Conservation (phyloP, 2,888 invertebrate species). For the Callinectes sapidus region DNA sequence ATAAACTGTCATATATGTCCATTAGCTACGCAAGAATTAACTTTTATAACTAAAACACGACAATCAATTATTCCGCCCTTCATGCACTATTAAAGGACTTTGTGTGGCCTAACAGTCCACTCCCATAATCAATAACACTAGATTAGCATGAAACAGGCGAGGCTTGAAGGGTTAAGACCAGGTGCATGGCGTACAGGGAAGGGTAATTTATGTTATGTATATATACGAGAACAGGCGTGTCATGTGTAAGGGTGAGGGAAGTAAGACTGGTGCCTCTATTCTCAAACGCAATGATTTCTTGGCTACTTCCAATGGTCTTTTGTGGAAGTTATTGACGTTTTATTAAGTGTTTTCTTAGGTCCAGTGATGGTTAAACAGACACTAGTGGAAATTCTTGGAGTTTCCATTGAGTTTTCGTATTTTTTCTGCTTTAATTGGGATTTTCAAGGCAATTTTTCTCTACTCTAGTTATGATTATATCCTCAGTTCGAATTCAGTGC, state of each 20-base stretch:
- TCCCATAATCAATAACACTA: background rate
- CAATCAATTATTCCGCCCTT: background rate
- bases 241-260: background rate
- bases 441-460: too few relatives aligned
- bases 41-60: background rate
- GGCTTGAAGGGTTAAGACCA: background rate
- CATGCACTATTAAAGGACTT: background rate
- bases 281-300: too few relatives aligned
- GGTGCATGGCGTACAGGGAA: background rate
- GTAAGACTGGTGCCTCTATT: too few relatives aligned
- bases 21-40: background rate
- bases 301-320: too few relatives aligned
- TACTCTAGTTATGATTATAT: too few relatives aligned
- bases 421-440: too few relatives aligned
- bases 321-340: too few relatives aligned
- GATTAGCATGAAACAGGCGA: background rate
- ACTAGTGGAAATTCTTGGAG: too few relatives aligned
- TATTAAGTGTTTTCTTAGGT: too few relatives aligned
- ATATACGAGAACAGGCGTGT: background rate
- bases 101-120: background rate
- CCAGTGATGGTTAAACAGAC: too few relatives aligned
- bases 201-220: background rate
- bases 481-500: too few relatives aligned
- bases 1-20: background rate
- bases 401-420: too few relatives aligned